Evolutionary conservation across 2,797 vertebrate species (phyloP), one percentile per base, ranked within the genome.

Genomic region (Acanthiza pusilla): DNA sequence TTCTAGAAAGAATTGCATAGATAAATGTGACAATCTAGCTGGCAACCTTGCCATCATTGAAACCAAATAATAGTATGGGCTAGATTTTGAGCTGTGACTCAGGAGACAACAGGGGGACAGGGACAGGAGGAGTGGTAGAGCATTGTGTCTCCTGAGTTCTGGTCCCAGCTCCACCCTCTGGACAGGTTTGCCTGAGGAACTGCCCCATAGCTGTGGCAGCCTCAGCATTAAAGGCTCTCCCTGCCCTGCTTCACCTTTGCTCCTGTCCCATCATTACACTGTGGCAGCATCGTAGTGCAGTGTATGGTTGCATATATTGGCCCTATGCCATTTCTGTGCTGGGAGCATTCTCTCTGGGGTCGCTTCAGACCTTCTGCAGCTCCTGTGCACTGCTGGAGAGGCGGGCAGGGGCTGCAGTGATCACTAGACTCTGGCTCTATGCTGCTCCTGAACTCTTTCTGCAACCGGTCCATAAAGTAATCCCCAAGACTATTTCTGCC

Each of bases 401-500:
- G 75, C 0, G 51, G 54, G 71, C 89, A 93, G 78, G 94, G 80
- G 53, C 65, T 81, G 73, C 86, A 84, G 70, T 65, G 84, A 47
- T 91, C 70, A 53, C 93, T 91, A 36, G 34, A 45, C 34, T 95
- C 78, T 85, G 86, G 45, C 43, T 94, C 94, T 92, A 20, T 51
- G 85, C 89, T 73, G 81, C 22, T 88, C 85, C 85, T 97, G 71
- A 98, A 95, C 80, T 98, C 97, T 42, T 97, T 93, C 80, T 98
- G 97, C 68, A 98, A 85, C 66, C 97, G 97, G 51, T 98, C 97
- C 81, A 98, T 97, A 40, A 98, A 97, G 80, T 98, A 98, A 94
- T 98, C 98, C 83, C 98, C 98, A 26, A 98, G 97, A 89, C 97
- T 95, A 22, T 89, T 96, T 47, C 94, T 91, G 73, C 95, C 86